Percentiles rank a stretch among this genome's conserved stretches.
These are phyloP conservation scores for Orientallactaga bullata DNA, from an alignment of 2,113 vertebrate genomes.

Conservation along the genomic window DNA sequence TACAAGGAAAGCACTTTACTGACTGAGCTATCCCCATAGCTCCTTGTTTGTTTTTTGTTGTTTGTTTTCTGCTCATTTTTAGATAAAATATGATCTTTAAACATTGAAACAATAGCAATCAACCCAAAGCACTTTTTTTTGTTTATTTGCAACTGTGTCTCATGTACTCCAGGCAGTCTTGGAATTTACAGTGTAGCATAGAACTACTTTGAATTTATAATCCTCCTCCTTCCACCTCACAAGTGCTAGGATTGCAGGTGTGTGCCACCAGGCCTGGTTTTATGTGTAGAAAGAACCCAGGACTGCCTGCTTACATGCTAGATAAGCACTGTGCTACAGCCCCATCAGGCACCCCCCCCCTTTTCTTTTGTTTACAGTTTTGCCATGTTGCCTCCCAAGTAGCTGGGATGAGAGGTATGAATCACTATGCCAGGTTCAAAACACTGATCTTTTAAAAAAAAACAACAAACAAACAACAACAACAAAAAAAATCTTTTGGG, in stretches of 20 bases:
- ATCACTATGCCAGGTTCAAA: background rate
- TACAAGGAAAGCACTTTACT: too few relatives aligned
- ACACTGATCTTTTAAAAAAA: background rate
- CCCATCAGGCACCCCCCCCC: too few relatives aligned
- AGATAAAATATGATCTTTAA: conserved; percentile 61
- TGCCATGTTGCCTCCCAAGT: background rate
- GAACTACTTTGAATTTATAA: background rate
- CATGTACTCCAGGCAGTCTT: background rate
- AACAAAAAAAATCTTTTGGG: too few relatives aligned
- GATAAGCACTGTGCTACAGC: background rate
- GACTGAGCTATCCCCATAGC: too few relatives aligned
- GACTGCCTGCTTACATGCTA: background rate
- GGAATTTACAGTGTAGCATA: background rate
- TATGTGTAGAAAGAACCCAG: background rate
- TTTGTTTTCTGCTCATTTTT: conserved; percentile 48
- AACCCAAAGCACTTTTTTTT: background rate
- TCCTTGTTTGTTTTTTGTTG: background rate
- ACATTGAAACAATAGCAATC: conserved; percentile 43
- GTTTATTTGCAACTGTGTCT: background rate
- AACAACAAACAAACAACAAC: too few relatives aligned
- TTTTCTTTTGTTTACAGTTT: background rate
- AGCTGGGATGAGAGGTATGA: background rate
- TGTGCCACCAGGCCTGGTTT: background rate
- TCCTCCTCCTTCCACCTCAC: background rate
- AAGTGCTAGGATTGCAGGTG: background rate